These are phyloP conservation scores for Gallinago jamesoni DNA, from an alignment of 2,113 vertebrate genomes.

Conservation along the genomic window DNA sequence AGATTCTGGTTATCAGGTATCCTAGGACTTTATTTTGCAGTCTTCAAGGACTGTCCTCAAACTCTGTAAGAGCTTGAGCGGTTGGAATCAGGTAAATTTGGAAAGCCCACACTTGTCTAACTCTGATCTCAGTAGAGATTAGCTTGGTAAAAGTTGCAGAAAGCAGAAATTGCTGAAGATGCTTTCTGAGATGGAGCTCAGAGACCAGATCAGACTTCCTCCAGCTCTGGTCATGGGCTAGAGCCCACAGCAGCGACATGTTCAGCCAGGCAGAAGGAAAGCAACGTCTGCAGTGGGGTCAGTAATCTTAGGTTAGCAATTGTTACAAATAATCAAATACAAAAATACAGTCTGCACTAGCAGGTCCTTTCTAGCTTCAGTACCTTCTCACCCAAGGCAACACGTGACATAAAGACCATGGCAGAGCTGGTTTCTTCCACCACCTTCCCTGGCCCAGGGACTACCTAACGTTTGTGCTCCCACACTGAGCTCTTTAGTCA, in stretches of 20 bases:
- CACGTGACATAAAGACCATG: rapidly evolving
- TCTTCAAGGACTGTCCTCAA: not conserved
- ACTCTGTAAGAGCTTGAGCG: not conserved
- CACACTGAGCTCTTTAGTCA: not conserved
- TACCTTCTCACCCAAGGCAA: not conserved
- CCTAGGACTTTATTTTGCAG: not conserved
- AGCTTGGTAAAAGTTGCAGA: not conserved
- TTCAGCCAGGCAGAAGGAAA: not conserved
- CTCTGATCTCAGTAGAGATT: not conserved
- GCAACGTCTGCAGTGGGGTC: not conserved
- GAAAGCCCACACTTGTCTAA: not conserved
- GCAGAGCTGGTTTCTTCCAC: not conserved
- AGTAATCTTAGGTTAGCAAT: not conserved
- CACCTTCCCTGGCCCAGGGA: not conserved
- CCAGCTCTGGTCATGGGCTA: not conserved
- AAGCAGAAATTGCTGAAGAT: not conserved
- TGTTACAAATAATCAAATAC: not conserved
- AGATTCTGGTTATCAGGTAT: not conserved
- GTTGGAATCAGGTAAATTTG: not conserved
- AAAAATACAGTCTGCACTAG: not conserved
- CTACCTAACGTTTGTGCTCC: not conserved
- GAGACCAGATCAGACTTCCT: not conserved
- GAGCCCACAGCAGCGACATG: not conserved
- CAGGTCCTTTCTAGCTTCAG: not conserved
- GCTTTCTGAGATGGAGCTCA: not conserved